phyloP scores from a whole-genome alignment of 1,140 invertebrate genomes.

The Heliconius himera region DNA sequence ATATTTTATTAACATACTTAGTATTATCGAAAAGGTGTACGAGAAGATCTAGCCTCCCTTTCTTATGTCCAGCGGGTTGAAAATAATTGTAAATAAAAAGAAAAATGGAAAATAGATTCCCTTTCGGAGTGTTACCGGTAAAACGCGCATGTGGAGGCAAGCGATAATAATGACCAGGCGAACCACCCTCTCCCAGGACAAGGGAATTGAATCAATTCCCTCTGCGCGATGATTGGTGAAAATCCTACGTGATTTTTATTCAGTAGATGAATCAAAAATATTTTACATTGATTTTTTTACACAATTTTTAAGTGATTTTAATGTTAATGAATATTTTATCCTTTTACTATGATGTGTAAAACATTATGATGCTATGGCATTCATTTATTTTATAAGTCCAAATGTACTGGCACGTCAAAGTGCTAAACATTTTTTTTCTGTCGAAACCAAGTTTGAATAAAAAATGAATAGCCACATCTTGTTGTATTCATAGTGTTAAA shows the following conservation, averaged over 20 bases:
- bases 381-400: too few relatives aligned
- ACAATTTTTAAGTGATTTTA: background rate
- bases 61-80: background rate
- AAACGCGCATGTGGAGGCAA: constrained; percentile 1
- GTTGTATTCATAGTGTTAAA: too few relatives aligned
- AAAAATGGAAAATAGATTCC: background rate
- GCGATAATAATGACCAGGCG: constrained; percentile 29
- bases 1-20: too few relatives aligned
- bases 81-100: background rate
- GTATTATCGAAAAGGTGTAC: too few relatives aligned
- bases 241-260: constrained; percentile 50
- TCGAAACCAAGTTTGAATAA: too few relatives aligned
- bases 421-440: too few relatives aligned
- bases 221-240: constrained; percentile 54
- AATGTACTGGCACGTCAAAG: too few relatives aligned
- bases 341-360: background rate
- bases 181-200: constrained; percentile 47
- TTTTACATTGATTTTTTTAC: background rate
- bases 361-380: background rate
- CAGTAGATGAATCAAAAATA: background rate
- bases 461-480: too few relatives aligned
- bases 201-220: constrained; percentile 74
- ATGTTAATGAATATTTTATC: background rate
- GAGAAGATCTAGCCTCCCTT: too few relatives aligned
- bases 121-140: background rate